Evolutionary conservation across 2,113 vertebrate genomes (phyloP).

Genomic region (Actenoides hombroni): DNA sequence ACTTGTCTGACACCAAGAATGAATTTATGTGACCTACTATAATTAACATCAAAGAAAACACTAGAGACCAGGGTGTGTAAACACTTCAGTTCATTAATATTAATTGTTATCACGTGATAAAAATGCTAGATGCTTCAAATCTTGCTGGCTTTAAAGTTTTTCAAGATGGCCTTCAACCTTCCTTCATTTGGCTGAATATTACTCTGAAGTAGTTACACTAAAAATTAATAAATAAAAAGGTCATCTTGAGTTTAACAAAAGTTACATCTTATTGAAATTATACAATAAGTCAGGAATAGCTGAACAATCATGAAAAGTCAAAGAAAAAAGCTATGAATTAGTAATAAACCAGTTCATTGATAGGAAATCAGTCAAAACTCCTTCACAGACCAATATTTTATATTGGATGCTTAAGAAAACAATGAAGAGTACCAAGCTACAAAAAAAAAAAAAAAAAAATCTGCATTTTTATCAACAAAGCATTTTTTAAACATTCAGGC

Average conservation of each 20-base stretch:
- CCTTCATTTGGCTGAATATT: neutral
- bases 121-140: neutral
- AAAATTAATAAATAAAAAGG: neutral
- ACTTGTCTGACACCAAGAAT: slow-evolving; percentile 54
- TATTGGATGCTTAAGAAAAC: neutral
- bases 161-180: neutral
- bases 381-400: neutral
- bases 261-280: slow-evolving; percentile 34
- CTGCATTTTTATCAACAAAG: neutral
- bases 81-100: slow-evolving; percentile 4
- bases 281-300: slow-evolving; percentile 34
- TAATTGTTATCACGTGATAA: neutral
- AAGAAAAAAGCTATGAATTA: neutral
- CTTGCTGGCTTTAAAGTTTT: neutral
- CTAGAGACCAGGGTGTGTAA: neutral
- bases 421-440: neutral
- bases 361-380: neutral
- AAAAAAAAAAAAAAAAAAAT: neutral
- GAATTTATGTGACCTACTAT: slow-evolving; percentile 33
- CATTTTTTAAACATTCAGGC: neutral
- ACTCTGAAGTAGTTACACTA: neutral
- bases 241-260: slow-evolving; percentile 1
- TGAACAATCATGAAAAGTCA: neutral
- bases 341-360: neutral
- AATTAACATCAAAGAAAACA: slow-evolving; percentile 47